A percentile compares a stretch with the other conserved stretches of the same genome.
These are phyloP conservation scores for Sialis fuliginosa DNA, from an alignment of 2,888 invertebrate genomes.

Conservation along the genomic window DNA sequence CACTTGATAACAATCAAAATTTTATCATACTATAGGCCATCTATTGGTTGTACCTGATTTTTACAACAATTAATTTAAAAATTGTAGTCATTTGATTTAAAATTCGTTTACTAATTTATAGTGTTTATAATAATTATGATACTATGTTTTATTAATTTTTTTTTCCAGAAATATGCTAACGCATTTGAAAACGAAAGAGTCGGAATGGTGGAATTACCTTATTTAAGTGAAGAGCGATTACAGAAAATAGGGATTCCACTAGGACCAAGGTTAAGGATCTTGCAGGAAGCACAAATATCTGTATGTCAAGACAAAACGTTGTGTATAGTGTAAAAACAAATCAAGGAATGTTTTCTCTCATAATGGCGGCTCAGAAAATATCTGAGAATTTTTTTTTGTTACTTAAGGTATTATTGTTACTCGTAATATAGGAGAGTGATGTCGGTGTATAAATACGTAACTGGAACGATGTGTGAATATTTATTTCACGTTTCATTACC, in stretches of 20 bases:
- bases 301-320: constrained; percentile 43
- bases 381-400: background rate
- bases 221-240: constrained; percentile 73
- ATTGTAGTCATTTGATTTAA: no score
- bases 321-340: constrained; percentile 34
- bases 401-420: background rate
- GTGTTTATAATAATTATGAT: constrained; percentile 2
- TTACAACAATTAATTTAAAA: background rate
- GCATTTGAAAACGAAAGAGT: constrained; percentile 72
- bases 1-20: no score
- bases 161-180: constrained; percentile 64
- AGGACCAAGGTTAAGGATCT: constrained; percentile 71
- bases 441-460: no score
- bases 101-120: no score
- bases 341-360: background rate
- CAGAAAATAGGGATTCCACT: constrained; percentile 81
- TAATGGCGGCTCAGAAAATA: constrained; percentile 1
- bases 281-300: constrained; percentile 65
- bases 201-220: constrained; percentile 80
- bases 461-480: no score
- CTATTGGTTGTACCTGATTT: background rate
- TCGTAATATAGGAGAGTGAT: no score
- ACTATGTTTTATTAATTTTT: constrained; percentile 9
- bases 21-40: background rate
- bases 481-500: no score